Evolutionary conservation across 2,113 vertebrate genomes (phyloP).

Genomic region (Chlorodrepanis virens): DNA sequence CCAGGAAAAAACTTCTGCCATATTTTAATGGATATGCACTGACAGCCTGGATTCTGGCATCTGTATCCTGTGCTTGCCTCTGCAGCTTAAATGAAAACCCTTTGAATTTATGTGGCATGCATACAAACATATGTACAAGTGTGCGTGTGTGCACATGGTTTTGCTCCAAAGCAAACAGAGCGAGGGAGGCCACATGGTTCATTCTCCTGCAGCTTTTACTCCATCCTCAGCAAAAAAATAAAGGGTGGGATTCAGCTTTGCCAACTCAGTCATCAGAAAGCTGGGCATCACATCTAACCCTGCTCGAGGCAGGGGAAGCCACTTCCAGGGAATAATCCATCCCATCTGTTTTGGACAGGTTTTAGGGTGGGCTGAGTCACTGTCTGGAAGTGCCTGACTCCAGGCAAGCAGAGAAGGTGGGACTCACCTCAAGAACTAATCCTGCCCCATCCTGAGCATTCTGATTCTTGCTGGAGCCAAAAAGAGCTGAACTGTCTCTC

Average conservation of each 20-base stretch:
- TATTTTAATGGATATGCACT: neutral
- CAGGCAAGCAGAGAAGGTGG: neutral
- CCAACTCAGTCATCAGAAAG: neutral
- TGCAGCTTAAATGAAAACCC: neutral
- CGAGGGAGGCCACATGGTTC: neutral
- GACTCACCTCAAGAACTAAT: neutral
- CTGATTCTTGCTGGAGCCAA: neutral
- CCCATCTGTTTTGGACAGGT: conserved; percentile 2
- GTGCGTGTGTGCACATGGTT: neutral
- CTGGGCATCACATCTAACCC: neutral
- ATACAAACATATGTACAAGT: neutral
- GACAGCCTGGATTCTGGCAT: neutral
- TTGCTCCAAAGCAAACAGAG: conserved; percentile 38
- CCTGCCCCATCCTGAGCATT: neutral
- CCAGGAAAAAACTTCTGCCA: neutral
- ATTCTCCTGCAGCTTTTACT: neutral
- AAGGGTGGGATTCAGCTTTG: conserved; percentile 13
- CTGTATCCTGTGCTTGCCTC: neutral
- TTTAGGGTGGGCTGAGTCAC: conserved; percentile 6
- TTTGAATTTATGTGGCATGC: neutral
- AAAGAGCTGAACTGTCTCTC: neutral
- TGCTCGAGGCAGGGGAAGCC: neutral
- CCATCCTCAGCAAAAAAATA: neutral
- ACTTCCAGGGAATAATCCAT: neutral
- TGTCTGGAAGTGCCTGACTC: neutral